phyloP scores from a whole-genome alignment of 1,140 invertebrate genomes.

The Penaeus vannamei region DNA sequence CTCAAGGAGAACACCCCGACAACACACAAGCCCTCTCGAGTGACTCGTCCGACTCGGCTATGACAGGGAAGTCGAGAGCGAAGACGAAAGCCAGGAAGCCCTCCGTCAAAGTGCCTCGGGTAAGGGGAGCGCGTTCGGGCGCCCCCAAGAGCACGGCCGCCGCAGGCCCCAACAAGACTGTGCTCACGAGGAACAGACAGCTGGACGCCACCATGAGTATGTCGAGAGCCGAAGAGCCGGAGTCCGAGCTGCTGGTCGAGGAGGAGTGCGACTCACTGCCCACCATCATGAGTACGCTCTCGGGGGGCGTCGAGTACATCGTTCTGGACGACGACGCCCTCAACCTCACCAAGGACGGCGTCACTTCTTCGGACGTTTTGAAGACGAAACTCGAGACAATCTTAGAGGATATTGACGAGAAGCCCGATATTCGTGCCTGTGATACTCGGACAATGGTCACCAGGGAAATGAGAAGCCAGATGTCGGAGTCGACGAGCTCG shows the following conservation, averaged over 20 bases:
- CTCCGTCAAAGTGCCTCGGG: conserved; percentile 4
- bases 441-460: neutral
- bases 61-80: conserved; percentile 44
- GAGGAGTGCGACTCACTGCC: conserved; percentile 48
- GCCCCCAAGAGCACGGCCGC: neutral
- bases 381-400: conserved; percentile 46
- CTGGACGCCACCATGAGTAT: neutral
- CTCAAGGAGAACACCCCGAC: neutral
- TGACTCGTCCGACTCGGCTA: neutral
- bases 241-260: conserved; percentile 48
- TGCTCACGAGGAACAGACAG: neutral
- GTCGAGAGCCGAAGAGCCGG: conserved; percentile 23
- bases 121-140: neutral
- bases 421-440: conserved; percentile 17
- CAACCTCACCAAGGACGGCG: conserved; percentile 19
- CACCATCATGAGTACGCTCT: conserved; percentile 54
- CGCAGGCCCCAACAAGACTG: neutral
- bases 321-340: conserved; percentile 52
- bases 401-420: conserved; percentile 50
- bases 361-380: conserved; percentile 15
- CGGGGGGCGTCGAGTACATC: conserved; percentile 52
- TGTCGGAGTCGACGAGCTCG: too few relatives aligned
- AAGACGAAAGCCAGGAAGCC: conserved; percentile 10
- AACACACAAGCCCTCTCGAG: neutral
- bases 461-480: too few relatives aligned